Evolutionary conservation across 2,797 vertebrate species (phyloP).

Genomic region (Melanotaenia trifasciata): DNA sequence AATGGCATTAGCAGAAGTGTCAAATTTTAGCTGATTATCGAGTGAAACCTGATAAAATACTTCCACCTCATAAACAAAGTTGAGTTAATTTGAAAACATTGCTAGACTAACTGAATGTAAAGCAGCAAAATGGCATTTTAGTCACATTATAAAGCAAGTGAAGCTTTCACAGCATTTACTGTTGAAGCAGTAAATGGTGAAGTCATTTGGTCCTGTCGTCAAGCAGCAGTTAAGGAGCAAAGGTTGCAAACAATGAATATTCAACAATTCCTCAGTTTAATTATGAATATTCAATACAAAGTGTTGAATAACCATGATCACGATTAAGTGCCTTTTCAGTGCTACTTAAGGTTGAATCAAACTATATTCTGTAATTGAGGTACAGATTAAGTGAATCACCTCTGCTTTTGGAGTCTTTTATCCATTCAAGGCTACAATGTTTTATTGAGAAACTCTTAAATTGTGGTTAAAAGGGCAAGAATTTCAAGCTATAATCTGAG

Average conservation of each 20-base stretch:
- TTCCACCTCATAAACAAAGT: neutral
- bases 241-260: constrained; percentile 30
- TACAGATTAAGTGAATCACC: constrained; percentile 23
- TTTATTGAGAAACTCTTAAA: constrained; percentile 11
- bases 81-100: neutral
- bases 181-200: constrained; percentile 15
- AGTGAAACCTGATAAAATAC: neutral
- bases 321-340: constrained; percentile 35
- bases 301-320: constrained; percentile 24
- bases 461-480: constrained; percentile 27
- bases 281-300: constrained; percentile 41
- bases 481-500: constrained; percentile 27
- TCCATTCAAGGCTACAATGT: constrained; percentile 33
- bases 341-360: constrained; percentile 25
- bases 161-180: neutral
- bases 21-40: neutral
- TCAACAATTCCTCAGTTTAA: constrained; percentile 22
- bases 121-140: constrained; percentile 6
- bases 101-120: constrained; percentile 1
- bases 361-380: constrained; percentile 27
- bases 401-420: constrained; percentile 17
- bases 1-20: neutral
- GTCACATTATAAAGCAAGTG: neutral
- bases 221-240: constrained; percentile 34
- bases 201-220: constrained; percentile 19